Conservation (phyloP, 2,888 invertebrate species). For the Cordilura impudica region DNA sequence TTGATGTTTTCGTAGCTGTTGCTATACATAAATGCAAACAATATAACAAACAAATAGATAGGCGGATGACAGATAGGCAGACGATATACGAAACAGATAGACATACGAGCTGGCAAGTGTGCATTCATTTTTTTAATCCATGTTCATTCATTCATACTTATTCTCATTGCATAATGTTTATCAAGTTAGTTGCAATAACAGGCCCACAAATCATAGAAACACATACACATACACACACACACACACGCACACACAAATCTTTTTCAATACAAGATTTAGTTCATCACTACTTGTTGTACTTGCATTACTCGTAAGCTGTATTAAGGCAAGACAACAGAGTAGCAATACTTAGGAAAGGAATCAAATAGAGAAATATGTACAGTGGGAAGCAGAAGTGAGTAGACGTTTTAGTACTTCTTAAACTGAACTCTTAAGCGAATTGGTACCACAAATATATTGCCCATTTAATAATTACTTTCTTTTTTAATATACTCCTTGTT, state of each 20-base stretch:
- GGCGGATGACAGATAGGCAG: not conserved
- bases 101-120: slow-evolving; percentile 35
- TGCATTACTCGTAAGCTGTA: not conserved
- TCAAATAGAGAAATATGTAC: too few relatives aligned
- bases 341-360: too few relatives aligned
- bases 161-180: slow-evolving; percentile 55
- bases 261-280: slow-evolving; percentile 1
- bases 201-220: not conserved
- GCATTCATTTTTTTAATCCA: slow-evolving; percentile 42
- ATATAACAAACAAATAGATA: not conserved
- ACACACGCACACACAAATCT: not conserved
- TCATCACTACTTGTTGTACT: slow-evolving; percentile 5
- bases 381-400: too few relatives aligned
- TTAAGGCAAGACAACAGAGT: not conserved
- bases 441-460: too few relatives aligned
- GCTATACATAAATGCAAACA: slow-evolving; percentile 33
- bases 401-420: too few relatives aligned
- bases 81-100: slow-evolving; percentile 23
- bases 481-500: too few relatives aligned
- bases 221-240: not conserved
- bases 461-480: too few relatives aligned
- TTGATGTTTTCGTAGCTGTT: slow-evolving; percentile 28
- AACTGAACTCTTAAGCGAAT: too few relatives aligned
- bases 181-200: slow-evolving; percentile 21
- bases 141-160: slow-evolving; percentile 37